Percentiles rank a stretch among this genome's conserved stretches.
These are phyloP conservation scores for Bombus fervidus DNA, from an alignment of 1,140 invertebrate genomes.

Conservation along the genomic window DNA sequence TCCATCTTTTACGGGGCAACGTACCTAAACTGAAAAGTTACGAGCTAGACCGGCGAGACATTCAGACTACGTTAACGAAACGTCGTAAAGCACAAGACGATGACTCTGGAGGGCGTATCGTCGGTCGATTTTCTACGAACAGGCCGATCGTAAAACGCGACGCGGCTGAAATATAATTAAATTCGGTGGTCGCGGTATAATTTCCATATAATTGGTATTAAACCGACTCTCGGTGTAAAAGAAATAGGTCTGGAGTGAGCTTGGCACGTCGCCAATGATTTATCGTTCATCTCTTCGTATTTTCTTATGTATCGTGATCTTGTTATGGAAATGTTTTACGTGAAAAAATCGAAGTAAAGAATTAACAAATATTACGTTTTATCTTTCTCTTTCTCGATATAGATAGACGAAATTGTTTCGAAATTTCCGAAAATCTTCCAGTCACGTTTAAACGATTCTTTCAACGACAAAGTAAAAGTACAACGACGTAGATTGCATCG, in stretches of 20 bases:
- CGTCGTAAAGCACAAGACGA: conserved; percentile 9
- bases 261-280: conserved; percentile 35
- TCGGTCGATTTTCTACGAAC: conserved; percentile 22
- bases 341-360: neutral
- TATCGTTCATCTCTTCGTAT: neutral
- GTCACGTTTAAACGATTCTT: too few species aligned
- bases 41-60: neutral
- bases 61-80: neutral
- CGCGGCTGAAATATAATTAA: conserved; percentile 51
- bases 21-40: neutral
- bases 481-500: neutral
- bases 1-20: neutral
- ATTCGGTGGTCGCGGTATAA: conserved; percentile 24
- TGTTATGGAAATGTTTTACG: neutral
- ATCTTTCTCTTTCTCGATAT: neutral
- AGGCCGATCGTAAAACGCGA: conserved; percentile 36
- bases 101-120: neutral
- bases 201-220: conserved; percentile 59
- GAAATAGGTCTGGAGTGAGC: neutral
- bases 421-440: too few species aligned
- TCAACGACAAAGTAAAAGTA: neutral
- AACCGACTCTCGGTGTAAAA: conserved; percentile 28
- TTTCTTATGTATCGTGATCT: neutral
- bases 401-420: too few species aligned
- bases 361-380: neutral